Conservation (phyloP, 2,113 vertebrate genomes). For the Campylomormyrus tamandua region DNA sequence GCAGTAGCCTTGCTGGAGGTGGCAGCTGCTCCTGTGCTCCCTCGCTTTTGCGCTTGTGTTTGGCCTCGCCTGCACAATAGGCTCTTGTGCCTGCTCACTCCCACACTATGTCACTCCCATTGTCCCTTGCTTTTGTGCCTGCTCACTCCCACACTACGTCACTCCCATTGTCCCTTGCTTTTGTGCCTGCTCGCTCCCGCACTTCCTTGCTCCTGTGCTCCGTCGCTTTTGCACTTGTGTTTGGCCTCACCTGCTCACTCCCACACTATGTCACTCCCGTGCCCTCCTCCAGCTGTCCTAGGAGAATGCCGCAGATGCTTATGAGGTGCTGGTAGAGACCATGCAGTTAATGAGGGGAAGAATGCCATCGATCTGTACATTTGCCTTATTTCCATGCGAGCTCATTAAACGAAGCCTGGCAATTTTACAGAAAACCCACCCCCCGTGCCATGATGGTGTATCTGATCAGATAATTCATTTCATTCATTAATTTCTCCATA, state of each 20-base stretch:
- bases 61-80: not conserved
- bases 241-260: not conserved
- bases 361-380: conserved; percentile 49
- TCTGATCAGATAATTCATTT: conserved; percentile 48
- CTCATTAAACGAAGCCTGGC: conserved; percentile 47
- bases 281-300: not conserved
- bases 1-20: not conserved
- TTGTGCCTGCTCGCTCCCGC: not conserved
- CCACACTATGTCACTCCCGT: not conserved
- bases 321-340: conserved; percentile 43
- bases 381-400: conserved; percentile 45
- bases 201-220: not conserved
- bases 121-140: not conserved
- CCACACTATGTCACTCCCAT: not conserved
- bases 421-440: conserved; percentile 13
- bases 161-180: not conserved
- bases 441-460: conserved; percentile 48
- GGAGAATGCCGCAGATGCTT: conserved; percentile 54
- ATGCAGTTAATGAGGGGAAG: conserved; percentile 51
- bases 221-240: not conserved
- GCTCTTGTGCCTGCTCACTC: not conserved
- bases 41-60: too few relatives aligned
- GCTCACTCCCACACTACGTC: not conserved
- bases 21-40: not conserved
- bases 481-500: not conserved